Percentiles rank a stretch among this genome's conserved stretches.
Conservation (phyloP, 2,797 vertebrate species). For the Siniperca obscura region DNA sequence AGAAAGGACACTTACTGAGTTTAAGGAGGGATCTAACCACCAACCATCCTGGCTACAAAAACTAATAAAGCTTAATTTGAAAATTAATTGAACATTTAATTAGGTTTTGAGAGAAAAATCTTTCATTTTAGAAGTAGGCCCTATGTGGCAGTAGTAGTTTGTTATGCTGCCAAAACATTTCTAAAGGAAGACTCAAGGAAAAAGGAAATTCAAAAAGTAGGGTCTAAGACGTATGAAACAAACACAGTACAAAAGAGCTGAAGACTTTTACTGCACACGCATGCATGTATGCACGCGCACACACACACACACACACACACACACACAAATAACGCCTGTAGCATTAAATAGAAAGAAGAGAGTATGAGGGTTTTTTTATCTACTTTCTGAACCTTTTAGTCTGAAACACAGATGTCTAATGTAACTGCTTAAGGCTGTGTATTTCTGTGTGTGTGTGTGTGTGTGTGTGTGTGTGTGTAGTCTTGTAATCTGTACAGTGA, state of each 20-base stretch:
- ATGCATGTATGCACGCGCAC: not conserved
- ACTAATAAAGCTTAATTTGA: not conserved
- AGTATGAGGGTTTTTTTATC: slow-evolving; percentile 3
- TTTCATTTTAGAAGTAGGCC: not conserved
- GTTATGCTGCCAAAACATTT: not conserved
- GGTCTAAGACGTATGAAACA: not conserved
- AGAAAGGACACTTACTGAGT: not conserved
- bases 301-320: not conserved
- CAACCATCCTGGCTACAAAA: not conserved
- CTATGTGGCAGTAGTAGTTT: not conserved
- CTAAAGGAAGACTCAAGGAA: not conserved
- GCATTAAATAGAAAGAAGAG: slow-evolving; percentile 12
- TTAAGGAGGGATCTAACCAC: not conserved
- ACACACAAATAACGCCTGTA: not conserved
- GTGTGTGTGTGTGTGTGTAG: not conserved
- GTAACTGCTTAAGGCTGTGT: slow-evolving; percentile 32
- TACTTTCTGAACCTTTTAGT: slow-evolving; percentile 54
- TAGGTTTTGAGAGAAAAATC: not conserved
- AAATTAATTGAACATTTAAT: not conserved
- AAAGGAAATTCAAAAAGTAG: slow-evolving; percentile 4
- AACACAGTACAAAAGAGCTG: slow-evolving; percentile 20
- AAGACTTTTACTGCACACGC: slow-evolving; percentile 8
- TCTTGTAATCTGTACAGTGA: not conserved
- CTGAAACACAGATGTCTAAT: slow-evolving; percentile 42
- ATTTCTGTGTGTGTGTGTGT: not conserved